Conservation (phyloP, 2,888 invertebrate species). For the Tiliacea citrago region DNA sequence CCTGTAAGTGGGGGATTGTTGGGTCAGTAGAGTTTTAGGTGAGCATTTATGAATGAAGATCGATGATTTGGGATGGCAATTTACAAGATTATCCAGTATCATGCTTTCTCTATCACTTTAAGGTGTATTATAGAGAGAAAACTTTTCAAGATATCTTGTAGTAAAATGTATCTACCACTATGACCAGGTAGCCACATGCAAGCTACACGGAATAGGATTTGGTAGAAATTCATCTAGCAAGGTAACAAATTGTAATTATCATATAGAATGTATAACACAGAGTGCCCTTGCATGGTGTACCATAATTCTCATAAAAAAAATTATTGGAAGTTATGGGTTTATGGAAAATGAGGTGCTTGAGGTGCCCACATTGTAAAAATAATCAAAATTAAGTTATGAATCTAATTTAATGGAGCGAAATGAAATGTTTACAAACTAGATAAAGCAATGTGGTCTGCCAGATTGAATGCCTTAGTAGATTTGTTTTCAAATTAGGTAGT, state of each 20-base stretch:
- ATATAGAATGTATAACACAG: slow-evolving; percentile 87
- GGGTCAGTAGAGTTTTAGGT: not conserved
- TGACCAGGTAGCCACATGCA: slow-evolving; percentile 79
- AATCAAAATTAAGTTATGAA: not conserved
- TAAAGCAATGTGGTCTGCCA: not conserved
- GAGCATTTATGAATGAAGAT: too few relatives aligned
- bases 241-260: slow-evolving; percentile 89
- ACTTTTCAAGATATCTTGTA: too few relatives aligned
- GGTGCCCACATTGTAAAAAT: not conserved
- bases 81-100: too few relatives aligned
- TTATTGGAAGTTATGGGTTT: not conserved
- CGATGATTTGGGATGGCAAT: not conserved
- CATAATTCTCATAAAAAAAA: not conserved
- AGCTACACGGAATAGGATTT: slow-evolving; percentile 85
- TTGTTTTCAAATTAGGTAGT: too few relatives aligned
- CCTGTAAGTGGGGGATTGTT: slow-evolving; percentile 83
- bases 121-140: too few relatives aligned
- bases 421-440: slow-evolving; percentile 16
- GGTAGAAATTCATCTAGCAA: slow-evolving; percentile 83
- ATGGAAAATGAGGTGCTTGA: not conserved
- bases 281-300: slow-evolving; percentile 85
- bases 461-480: too few relatives aligned
- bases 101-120: too few relatives aligned
- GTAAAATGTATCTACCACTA: slow-evolving; percentile 80
- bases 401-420: not conserved